Conservation (phyloP, 2,113 vertebrate species). For the Haliaeetus leucogaster region DNA sequence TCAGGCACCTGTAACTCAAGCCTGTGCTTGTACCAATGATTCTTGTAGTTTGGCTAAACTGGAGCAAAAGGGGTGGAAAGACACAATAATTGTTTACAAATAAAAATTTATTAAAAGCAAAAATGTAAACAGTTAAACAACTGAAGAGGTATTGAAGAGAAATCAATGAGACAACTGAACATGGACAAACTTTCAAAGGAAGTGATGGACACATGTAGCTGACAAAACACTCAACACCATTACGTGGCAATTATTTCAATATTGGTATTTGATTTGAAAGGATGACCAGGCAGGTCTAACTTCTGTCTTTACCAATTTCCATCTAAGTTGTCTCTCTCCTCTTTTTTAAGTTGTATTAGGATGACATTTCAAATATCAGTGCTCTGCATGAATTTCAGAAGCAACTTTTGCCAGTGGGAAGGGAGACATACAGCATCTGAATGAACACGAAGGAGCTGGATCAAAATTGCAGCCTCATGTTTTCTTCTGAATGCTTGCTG, state of each 20-base stretch:
- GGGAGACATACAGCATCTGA: background rate
- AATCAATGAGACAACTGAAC: background rate
- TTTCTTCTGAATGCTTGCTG: background rate
- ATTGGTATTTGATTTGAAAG: background rate
- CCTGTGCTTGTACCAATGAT: background rate
- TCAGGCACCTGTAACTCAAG: background rate
- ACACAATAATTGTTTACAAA: background rate
- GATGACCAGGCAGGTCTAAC: background rate
- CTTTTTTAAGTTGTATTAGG: background rate
- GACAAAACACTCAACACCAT: background rate
- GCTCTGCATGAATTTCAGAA: background rate
- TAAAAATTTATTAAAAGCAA: background rate
- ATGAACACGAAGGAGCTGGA: background rate
- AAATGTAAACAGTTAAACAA: background rate
- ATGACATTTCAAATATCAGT: background rate
- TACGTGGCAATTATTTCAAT: background rate
- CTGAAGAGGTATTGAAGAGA: background rate
- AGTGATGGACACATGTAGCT: background rate
- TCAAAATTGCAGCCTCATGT: background rate
- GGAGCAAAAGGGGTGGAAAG: background rate
- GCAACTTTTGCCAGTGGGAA: background rate
- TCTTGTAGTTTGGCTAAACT: background rate
- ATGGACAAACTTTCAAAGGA: background rate
- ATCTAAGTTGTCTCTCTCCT: background rate
- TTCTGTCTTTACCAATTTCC: background rate